Evolutionary conservation across 2,888 invertebrate species (phyloP).

Genomic region (Trichacis sp.): DNA sequence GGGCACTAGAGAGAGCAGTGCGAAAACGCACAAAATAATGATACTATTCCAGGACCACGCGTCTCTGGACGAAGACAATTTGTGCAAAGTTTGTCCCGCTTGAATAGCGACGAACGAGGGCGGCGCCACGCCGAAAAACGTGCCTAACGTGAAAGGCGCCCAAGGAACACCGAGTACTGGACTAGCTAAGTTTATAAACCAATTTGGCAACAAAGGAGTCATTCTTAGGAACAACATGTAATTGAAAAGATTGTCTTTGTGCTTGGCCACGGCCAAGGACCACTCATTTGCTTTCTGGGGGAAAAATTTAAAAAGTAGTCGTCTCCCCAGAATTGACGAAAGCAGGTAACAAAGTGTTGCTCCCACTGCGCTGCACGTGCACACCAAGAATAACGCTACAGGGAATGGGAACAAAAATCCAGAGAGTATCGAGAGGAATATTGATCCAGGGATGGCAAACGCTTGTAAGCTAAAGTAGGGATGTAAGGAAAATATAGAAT

Average conservation of each 20-base stretch:
- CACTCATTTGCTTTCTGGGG: slow-evolving; percentile 89
- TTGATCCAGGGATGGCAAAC: slow-evolving; percentile 99
- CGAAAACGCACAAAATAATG: slow-evolving; percentile 81
- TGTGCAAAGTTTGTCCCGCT: slow-evolving; percentile 95
- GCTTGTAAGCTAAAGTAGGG: slow-evolving; percentile 85
- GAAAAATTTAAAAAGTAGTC: slow-evolving; percentile 86
- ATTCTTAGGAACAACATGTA: slow-evolving; percentile 97
- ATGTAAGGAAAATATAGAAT: too few species aligned
- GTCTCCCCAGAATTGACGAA: slow-evolving; percentile 90
- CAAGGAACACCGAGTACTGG: slow-evolving; percentile 97
- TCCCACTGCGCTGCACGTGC: slow-evolving; percentile 94
- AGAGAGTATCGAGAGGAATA: slow-evolving; percentile 95
- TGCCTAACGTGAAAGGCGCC: slow-evolving; percentile 92
- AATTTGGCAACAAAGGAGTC: slow-evolving; percentile 98
- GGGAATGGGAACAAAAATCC: slow-evolving; percentile 97
- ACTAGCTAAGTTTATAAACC: slow-evolving; percentile 98
- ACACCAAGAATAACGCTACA: slow-evolving; percentile 87
- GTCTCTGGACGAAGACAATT: slow-evolving; percentile 88
- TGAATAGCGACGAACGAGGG: slow-evolving; percentile 98
- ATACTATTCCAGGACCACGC: slow-evolving; percentile 92
- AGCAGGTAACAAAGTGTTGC: slow-evolving; percentile 95
- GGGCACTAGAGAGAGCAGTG: slow-evolving; percentile 87
- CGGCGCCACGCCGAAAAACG: slow-evolving; percentile 96
- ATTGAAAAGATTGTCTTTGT: slow-evolving; percentile 89
- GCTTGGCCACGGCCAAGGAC: slow-evolving; percentile 86